phyloP scores from a whole-genome alignment of 1,140 invertebrate species.

The Drosophila serrata region DNA sequence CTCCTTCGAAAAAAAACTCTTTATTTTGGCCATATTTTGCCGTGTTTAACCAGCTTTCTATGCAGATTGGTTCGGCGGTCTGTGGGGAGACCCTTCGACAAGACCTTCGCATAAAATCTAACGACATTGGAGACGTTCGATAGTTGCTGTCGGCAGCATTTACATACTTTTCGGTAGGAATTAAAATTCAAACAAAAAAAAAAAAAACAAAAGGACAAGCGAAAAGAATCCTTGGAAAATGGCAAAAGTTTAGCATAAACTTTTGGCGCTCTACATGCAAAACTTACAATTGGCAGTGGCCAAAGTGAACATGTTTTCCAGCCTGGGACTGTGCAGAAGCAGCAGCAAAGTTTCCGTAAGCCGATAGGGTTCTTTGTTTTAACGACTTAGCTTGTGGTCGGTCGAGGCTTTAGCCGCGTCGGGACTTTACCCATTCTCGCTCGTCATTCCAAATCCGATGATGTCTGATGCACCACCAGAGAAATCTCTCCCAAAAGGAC shows the following conservation, averaged over 20 bases:
- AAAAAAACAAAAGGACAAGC: constrained; percentile 43
- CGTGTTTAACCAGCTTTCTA: constrained; percentile 55
- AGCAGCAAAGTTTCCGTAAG: constrained; percentile 66
- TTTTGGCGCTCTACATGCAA: constrained; percentile 77
- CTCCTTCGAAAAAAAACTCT: constrained; percentile 28
- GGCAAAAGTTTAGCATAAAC: constrained; percentile 78
- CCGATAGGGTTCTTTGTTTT: constrained; percentile 78
- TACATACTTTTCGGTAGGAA: constrained; percentile 71
- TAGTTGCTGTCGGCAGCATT: constrained; percentile 70
- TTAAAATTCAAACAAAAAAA: constrained; percentile 65
- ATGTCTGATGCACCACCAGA: constrained; percentile 11
- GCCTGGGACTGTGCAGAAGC: constrained; percentile 41
- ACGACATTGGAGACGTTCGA: constrained; percentile 70
- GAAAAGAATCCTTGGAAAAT: constrained; percentile 56
- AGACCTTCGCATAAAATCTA: constrained; percentile 60
- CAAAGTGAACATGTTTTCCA: constrained; percentile 54
- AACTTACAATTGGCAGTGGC: constrained; percentile 76
- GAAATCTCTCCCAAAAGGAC: constrained; percentile 29
- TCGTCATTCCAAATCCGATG: constrained; percentile 47
- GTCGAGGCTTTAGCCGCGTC: constrained; percentile 30
- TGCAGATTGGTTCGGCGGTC: constrained; percentile 46
- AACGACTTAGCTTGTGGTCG: constrained; percentile 76
- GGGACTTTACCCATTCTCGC: constrained; percentile 20
- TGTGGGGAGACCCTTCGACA: constrained; percentile 28
- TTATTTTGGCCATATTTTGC: constrained; percentile 47